These are phyloP conservation scores for Macrotis lagotis DNA, from an alignment of 2,113 vertebrate genomes.

Conservation along the genomic window DNA sequence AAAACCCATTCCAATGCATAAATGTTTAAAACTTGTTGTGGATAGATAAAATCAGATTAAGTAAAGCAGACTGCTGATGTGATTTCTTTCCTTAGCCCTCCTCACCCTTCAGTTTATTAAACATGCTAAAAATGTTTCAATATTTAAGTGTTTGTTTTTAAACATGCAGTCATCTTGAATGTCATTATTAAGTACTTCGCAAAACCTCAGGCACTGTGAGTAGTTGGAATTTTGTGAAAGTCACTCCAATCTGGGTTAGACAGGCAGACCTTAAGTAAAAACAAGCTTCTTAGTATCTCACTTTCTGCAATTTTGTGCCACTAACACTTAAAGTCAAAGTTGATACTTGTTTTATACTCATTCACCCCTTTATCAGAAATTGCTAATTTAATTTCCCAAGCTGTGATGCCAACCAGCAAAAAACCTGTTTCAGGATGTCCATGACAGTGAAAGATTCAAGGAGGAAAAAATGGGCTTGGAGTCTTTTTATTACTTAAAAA, in stretches of 20 bases:
- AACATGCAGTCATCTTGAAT: not conserved
- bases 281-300: not conserved
- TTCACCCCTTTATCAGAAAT: slow-evolving; percentile 37
- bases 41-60: not conserved
- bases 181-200: not conserved
- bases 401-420: not conserved
- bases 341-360: not conserved
- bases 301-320: not conserved
- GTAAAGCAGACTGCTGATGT: not conserved
- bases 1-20: not conserved
- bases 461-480: not conserved
- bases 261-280: not conserved
- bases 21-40: not conserved
- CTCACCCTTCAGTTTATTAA: not conserved
- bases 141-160: slow-evolving; percentile 12
- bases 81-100: not conserved
- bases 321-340: not conserved
- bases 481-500: not conserved
- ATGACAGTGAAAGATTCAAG: not conserved
- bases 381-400: slow-evolving; percentile 9
- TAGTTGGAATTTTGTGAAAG: not conserved
- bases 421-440: slow-evolving; percentile 10
- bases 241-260: not conserved
- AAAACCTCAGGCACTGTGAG: not conserved
- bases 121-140: slow-evolving; percentile 7